These are phyloP conservation scores for Sapayoa aenigma DNA, from an alignment of 2,113 vertebrate species.

Conservation along the genomic window DNA sequence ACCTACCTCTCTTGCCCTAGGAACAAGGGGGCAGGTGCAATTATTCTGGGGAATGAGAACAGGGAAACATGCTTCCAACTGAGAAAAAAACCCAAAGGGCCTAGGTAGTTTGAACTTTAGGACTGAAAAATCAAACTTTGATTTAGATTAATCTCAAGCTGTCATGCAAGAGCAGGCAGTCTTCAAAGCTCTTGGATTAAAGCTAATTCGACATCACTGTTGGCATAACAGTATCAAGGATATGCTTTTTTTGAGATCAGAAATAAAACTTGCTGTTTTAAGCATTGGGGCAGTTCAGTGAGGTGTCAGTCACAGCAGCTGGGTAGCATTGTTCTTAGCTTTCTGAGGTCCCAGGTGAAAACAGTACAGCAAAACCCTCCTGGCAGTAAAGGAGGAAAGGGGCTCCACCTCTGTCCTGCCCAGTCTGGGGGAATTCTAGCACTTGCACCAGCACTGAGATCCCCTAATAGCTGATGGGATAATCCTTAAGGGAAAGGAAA, in stretches of 20 bases:
- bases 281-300: not conserved
- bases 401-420: not conserved
- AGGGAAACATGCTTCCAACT: not conserved
- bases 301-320: not conserved
- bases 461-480: not conserved
- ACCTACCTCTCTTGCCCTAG: not conserved
- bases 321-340: not conserved
- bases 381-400: not conserved
- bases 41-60: not conserved
- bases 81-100: not conserved
- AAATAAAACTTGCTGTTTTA: not conserved
- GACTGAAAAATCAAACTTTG: not conserved
- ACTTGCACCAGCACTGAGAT: not conserved
- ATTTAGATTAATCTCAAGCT: not conserved
- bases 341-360: not conserved
- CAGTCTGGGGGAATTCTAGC: not conserved
- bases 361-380: not conserved
- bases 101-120: not conserved
- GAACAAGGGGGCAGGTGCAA: not conserved
- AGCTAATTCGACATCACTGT: not conserved
- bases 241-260: not conserved
- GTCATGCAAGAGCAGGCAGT: not conserved
- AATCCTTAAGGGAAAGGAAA: not conserved
- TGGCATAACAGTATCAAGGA: not conserved
- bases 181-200: not conserved